phyloP scores from a whole-genome alignment of 2,888 invertebrate species.

The Conomelus anceps region DNA sequence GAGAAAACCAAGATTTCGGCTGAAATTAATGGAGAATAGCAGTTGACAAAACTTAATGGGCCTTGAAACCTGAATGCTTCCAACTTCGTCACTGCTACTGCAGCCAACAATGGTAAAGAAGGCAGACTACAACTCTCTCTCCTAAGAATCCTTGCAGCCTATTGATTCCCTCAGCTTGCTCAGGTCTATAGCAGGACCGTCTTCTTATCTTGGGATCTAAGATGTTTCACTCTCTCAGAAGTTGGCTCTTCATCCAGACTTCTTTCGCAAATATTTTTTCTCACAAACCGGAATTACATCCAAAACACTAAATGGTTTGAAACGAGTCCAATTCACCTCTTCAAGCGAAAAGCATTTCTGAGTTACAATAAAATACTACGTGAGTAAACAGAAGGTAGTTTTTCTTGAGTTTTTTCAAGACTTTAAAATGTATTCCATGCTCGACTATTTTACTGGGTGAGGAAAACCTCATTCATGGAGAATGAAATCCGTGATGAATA shows the following conservation, averaged over 20 bases:
- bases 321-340: neutral
- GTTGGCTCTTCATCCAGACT: neutral
- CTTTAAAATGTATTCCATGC: neutral
- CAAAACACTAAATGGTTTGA: neutral
- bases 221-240: neutral
- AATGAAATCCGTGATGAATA: too few species aligned
- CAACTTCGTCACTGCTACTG: neutral
- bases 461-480: too few species aligned
- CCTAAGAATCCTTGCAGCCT: neutral
- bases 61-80: constrained; percentile 9
- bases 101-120: neutral
- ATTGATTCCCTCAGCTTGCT: neutral
- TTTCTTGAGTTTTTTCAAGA: neutral
- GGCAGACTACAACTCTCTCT: neutral
- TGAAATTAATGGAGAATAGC: constrained; percentile 8
- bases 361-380: neutral
- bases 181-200: neutral
- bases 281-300: neutral
- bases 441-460: neutral
- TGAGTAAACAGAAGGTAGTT: neutral
- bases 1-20: neutral
- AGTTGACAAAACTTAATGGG: constrained; percentile 9
- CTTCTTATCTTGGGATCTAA: neutral
- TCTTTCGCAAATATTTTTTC: neutral
- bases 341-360: neutral